Conservation (phyloP, 2,113 vertebrate genomes). For the Passer montanus region DNA sequence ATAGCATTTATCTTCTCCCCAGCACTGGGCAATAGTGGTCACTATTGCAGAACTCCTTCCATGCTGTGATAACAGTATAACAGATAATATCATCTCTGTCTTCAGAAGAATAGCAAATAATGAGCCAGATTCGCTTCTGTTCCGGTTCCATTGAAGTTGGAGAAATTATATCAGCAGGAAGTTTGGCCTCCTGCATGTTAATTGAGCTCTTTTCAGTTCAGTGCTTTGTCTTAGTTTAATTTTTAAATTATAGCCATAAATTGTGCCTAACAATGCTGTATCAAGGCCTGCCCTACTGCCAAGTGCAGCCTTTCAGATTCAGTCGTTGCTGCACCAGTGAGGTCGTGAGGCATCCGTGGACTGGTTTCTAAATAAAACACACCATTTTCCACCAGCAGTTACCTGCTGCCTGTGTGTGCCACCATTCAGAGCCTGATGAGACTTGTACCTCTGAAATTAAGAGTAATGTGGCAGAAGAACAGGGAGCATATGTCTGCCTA, state of each 20-base stretch:
- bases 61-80: slow-evolving; percentile 21
- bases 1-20: not conserved
- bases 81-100: slow-evolving; percentile 20
- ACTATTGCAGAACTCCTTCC: not conserved
- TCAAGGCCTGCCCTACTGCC: not conserved
- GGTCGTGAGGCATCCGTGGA: not conserved
- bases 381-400: not conserved
- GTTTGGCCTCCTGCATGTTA: slow-evolving; percentile 39
- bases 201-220: slow-evolving; percentile 39
- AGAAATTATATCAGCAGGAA: slow-evolving; percentile 47
- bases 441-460: not conserved
- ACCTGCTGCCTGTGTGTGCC: not conserved
- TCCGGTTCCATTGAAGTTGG: not conserved
- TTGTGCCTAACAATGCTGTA: not conserved
- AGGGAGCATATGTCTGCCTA: not conserved
- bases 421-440: not conserved
- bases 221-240: slow-evolving; percentile 44
- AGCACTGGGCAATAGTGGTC: not conserved
- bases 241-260: slow-evolving; percentile 34
- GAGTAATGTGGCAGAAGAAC: not conserved
- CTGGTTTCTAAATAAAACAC: not conserved
- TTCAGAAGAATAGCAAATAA: slow-evolving; percentile 52
- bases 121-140: slow-evolving; percentile 23
- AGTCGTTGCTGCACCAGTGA: not conserved
- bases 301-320: not conserved